phyloP scores from a whole-genome alignment of 2,888 invertebrate species.

The Callyntrura guangdongensis region DNA sequence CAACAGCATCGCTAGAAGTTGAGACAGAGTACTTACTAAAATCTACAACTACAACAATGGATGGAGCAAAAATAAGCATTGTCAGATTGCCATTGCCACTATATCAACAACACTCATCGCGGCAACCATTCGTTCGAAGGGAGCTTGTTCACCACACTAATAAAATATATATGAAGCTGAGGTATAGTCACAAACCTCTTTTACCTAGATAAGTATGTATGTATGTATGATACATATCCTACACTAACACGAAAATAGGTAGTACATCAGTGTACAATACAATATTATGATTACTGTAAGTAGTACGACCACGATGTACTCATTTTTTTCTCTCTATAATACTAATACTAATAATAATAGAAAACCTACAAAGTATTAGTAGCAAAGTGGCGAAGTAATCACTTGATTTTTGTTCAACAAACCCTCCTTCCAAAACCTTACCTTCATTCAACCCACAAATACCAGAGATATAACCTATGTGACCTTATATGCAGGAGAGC shows the following conservation, averaged over 20 bases:
- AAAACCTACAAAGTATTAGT: too few species aligned
- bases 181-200: not conserved
- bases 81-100: constrained; percentile 20
- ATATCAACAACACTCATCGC: constrained; percentile 62
- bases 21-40: constrained; percentile 61
- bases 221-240: not conserved
- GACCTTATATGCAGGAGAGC: too few species aligned
- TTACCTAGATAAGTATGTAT: not conserved
- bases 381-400: too few species aligned
- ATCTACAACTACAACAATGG: constrained; percentile 42
- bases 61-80: constrained; percentile 19
- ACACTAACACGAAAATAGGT: not conserved
- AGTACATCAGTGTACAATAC: not conserved
- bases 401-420: too few species aligned
- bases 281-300: not conserved
- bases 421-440: too few species aligned
- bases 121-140: not conserved
- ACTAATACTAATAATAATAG: too few species aligned
- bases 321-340: constrained; percentile 49
- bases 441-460: too few species aligned
- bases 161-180: too few species aligned
- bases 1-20: not conserved
- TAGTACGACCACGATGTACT: constrained; percentile 37
- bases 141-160: not conserved
- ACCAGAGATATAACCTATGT: too few species aligned